phyloP scores from a whole-genome alignment of 2,113 vertebrate genomes.

The Paradisaea rubra region DNA sequence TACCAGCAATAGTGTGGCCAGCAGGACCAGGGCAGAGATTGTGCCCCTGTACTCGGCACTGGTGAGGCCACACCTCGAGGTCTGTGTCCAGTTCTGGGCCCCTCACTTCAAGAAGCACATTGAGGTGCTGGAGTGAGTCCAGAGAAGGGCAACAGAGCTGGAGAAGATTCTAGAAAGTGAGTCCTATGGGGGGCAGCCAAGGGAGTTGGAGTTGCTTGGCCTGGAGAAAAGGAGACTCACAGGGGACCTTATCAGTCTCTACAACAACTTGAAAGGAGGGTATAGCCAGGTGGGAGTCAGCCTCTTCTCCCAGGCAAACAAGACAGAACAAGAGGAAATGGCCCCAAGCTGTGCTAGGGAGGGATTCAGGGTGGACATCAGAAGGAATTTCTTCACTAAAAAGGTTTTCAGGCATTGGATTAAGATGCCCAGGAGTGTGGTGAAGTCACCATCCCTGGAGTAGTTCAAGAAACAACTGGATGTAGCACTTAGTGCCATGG shows the following conservation, averaged over 20 bases:
- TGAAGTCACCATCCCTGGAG: neutral
- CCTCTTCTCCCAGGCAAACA: too few relatives aligned
- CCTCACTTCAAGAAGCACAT: neutral
- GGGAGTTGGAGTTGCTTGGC: neutral
- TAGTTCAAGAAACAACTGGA: neutral
- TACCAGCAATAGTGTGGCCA: neutral
- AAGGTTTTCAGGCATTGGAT: neutral
- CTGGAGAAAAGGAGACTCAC: neutral
- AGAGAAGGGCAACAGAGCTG: neutral
- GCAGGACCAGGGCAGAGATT: neutral
- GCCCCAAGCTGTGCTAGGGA: neutral
- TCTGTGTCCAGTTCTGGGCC: rapidly evolving
- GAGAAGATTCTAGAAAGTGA: neutral
- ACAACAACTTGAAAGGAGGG: neutral
- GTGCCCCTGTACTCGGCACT: rapidly evolving
- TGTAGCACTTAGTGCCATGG: neutral
- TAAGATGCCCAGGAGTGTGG: neutral
- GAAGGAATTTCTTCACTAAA: neutral
- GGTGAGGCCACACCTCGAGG: rapidly evolving
- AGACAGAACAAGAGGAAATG: neutral
- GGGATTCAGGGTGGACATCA: neutral
- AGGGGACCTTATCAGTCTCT: rapidly evolving
- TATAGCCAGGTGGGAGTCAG: too few relatives aligned
- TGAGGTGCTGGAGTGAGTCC: rapidly evolving
- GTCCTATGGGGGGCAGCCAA: neutral